phyloP scores from a whole-genome alignment of 2,888 invertebrate species.

The Phoenoteleia sp. region DNA sequence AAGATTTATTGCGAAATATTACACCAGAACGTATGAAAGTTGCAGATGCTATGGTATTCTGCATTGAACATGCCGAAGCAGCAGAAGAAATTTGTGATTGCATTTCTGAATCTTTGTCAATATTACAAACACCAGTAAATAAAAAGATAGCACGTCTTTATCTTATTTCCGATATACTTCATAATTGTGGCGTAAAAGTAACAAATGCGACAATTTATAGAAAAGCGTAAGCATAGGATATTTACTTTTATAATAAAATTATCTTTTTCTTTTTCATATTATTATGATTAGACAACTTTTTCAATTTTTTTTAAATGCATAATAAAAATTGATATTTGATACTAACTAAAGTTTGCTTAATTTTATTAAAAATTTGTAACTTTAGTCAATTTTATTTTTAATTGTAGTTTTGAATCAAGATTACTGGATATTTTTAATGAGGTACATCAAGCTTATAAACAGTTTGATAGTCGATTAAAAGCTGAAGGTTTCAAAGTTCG shows the following conservation, averaged over 20 bases:
- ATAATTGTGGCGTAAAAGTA: constrained; percentile 98
- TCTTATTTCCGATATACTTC: constrained; percentile 98
- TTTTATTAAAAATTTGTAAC: no score
- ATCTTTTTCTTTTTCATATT: no score
- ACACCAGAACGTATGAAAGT: constrained; percentile 94
- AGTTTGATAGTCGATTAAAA: constrained; percentile 94
- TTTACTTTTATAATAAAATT: constrained; percentile 76
- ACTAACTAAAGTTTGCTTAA: no score
- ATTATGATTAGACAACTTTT: no score
- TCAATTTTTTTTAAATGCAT: no score
- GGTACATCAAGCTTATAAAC: constrained; percentile 91
- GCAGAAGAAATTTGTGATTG: constrained; percentile 98
- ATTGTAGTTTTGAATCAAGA: constrained; percentile 93
- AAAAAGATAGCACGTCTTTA: constrained; percentile 98
- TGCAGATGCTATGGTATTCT: constrained; percentile 99
- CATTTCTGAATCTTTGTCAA: constrained; percentile 95
- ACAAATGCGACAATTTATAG: constrained; percentile 98
- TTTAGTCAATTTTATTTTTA: neutral
- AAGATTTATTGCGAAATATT: constrained; percentile 95
- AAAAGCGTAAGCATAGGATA: constrained; percentile 94
- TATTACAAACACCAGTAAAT: constrained; percentile 92
- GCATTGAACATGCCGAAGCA: constrained; percentile 99
- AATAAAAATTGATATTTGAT: no score
- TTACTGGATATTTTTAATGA: constrained; percentile 93
- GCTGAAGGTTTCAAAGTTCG: constrained; percentile 98